Base-by-base conservation (phyloP, 2,888 invertebrate genomes). In the Harmothoe impar region DNA sequence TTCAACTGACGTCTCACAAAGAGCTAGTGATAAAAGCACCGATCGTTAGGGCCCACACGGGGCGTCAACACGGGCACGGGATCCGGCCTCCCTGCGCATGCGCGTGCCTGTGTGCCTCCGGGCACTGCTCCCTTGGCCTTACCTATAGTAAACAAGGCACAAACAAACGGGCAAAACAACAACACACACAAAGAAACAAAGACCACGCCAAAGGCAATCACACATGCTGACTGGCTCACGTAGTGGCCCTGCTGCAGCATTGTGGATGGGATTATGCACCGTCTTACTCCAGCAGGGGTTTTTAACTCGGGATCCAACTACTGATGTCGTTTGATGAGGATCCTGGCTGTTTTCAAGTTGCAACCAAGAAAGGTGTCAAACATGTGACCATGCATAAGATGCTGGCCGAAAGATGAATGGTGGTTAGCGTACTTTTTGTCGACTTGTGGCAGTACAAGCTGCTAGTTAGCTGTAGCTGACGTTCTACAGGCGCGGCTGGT, bases 1-100 rank as follows among this genome's bases (percentile, higher is more conserved):
- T 29, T 72, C 72, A 72, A 72, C 25, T 72, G 72, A 72, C 72
- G 72, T 72, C 72, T 72, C 72, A 72, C 29, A 72, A 72, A 72
- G 72, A 25, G 72, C 29, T 72, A 72, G 72, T 25, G 31, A 72
- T 72, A 72, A 72, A 72, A 72, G 72, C 72, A 25, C 29, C 25
- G 72, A 72, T 29, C 72, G 31, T 72, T 72, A 72, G 72, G 72
- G 72, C 72, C 62, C 72, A 72, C 72, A 72, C 72, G 29, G 25
- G 72, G 72, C 25, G 72, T 72, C 72, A 72, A 72, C 72, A 72
- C 7, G 72, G 29, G 72, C 29, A 7, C n/a, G n/a, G 15, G 68
- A n/a, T n/a, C 72, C 29, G 72, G 72, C 72, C 72, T 72, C 72
- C 29, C 72, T 29, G 29, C 5, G 25, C 72, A 72, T 72, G 72